These are phyloP conservation scores for Ormyrus rosae DNA, from an alignment of 2,888 invertebrate genomes.

Conservation along the genomic window DNA sequence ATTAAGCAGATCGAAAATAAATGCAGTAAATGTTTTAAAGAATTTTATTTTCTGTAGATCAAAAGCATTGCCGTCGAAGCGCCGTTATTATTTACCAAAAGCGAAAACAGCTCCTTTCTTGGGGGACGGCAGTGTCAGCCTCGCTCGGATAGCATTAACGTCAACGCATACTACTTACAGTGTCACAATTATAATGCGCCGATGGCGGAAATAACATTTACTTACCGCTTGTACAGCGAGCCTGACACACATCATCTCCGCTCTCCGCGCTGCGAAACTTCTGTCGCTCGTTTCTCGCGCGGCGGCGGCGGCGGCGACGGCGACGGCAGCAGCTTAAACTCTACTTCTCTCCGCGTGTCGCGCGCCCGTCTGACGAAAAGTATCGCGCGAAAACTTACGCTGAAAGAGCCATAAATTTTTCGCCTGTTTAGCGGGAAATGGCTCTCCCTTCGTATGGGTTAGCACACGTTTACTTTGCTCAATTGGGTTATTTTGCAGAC, in stretches of 20 bases:
- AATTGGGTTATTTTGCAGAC: no score
- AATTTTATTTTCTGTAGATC: no score
- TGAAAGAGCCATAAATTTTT: constrained; percentile 27
- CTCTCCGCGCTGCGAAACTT: constrained; percentile 65
- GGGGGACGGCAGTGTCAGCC: no score
- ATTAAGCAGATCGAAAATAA: no score
- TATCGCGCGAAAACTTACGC: constrained; percentile 3
- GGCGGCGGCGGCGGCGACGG: neutral
- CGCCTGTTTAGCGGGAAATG: neutral
- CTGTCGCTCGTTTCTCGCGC: constrained; percentile 64
- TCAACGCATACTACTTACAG: neutral
- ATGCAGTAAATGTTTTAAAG: no score
- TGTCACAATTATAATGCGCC: constrained; percentile 30
- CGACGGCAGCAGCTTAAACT: constrained; percentile 66
- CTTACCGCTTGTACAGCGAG: constrained; percentile 66
- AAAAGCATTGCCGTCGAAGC: no score
- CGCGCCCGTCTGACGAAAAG: neutral
- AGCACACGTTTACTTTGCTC: no score
- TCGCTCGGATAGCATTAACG: neutral
- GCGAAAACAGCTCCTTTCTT: no score
- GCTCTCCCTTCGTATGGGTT: neutral
- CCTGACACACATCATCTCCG: constrained; percentile 73
- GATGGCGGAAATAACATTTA: constrained; percentile 34
- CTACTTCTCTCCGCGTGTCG: constrained; percentile 57
- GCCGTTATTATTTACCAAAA: no score